Base-by-base conservation (phyloP, 2,113 vertebrate genomes). In the Mastomys natalensis region DNA sequence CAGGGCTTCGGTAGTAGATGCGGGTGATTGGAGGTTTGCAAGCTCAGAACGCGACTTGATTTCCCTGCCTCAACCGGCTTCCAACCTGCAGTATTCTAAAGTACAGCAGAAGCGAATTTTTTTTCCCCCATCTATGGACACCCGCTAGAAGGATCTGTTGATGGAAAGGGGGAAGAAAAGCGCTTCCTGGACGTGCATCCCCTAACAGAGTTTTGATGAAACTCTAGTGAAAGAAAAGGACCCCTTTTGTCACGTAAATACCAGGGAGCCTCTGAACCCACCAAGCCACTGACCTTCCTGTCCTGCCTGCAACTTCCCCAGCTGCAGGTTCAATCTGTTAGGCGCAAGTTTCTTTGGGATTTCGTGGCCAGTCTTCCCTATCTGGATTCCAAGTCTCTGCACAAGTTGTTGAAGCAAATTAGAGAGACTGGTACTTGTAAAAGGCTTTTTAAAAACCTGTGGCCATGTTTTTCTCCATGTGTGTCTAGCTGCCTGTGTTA, bases 171-270 rank as follows among this genome's bases (percentile, higher is more conserved):
- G 31, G 58, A 95, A 34, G n/a, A 85, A 66, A 89, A 40, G 7
- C 2, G 0, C 72, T 84, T 78, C 81, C 64, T 45, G n/a, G 31
- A 19, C 1, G 6, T 43, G 9, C 2, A 5, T 66, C 73, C 72
- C 74, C 22, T 53, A 48, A 10, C 68, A 43, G 53, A 53, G 11
- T 45, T 95, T 68, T 89, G 43, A 64, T 76, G n/a, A 53, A 58
- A 86, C 29, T 62, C 91, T 93, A 24, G 55, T 87, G 68, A 93
- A 96, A 92, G 87, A 72, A 93, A 97, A 88, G 76, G 78, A 89
- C 72, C 82, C 64, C 5, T 94, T 92, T 87, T 62, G 21, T 34
- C 5, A 5, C 3, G 24, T 66, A 80, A 92, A 73, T 92, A n/a
- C 17, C 0, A 10, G 3, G 24, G 48, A 90, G 24, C 19, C 7